phyloP scores from a whole-genome alignment of 2,113 vertebrate species.

The Litocranius walleri region DNA sequence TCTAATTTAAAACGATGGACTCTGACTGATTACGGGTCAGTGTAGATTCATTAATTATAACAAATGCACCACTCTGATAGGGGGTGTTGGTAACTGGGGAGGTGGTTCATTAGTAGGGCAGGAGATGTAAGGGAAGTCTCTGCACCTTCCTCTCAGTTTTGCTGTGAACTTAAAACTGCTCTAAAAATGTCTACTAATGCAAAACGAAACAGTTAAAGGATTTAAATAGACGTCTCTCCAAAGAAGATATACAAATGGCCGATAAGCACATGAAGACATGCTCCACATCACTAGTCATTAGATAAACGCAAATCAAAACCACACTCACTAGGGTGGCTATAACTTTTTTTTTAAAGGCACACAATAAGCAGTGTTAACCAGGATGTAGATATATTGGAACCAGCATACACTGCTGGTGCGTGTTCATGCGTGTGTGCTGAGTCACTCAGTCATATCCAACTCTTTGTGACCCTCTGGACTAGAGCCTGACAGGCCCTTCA shows the following conservation, averaged over 20 bases:
- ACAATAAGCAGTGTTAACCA: neutral
- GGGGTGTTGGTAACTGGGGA: neutral
- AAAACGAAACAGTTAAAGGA: neutral
- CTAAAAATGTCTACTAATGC: neutral
- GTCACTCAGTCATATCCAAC: neutral
- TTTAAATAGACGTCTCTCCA: neutral
- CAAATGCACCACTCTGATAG: neutral
- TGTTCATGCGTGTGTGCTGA: neutral
- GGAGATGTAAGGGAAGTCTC: neutral
- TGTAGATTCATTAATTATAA: neutral
- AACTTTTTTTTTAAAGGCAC: too few relatives aligned
- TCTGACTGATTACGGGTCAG: neutral
- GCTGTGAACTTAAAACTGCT: neutral
- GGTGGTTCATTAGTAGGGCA: neutral
- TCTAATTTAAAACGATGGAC: neutral
- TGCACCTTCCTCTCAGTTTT: neutral
- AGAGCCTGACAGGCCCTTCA: neutral
- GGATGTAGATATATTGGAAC: neutral
- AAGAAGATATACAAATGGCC: neutral
- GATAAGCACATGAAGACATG: neutral
- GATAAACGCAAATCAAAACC: neutral
- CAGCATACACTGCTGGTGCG: neutral
- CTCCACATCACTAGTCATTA: neutral
- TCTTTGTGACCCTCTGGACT: neutral
- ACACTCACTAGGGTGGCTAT: neutral